Conservation (phyloP, 2,888 invertebrate species). For the Ryuthela nishihirai region DNA sequence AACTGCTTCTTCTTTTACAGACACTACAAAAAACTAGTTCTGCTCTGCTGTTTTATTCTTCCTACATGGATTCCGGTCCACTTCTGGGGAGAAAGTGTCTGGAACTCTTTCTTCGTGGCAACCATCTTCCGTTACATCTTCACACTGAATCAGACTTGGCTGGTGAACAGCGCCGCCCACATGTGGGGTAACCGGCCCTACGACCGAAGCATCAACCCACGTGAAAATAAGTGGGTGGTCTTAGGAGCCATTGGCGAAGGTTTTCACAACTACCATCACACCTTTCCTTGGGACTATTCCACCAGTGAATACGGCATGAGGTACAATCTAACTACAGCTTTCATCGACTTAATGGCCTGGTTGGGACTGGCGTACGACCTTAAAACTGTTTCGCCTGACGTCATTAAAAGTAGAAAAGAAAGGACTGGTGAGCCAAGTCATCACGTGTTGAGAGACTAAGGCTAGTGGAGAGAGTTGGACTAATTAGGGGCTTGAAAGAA, state of each 20-base stretch:
- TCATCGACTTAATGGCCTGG: conserved; percentile 50
- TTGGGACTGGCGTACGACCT: conserved; percentile 50
- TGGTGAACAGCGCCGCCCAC: conserved; percentile 93
- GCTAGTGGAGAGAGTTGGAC: too few species aligned
- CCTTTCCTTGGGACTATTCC: conserved; percentile 53
- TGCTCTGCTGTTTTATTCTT: conserved; percentile 53
- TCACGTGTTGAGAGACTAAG: too few species aligned
- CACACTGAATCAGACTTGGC: conserved; percentile 85
- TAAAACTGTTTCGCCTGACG: conserved; percentile 46
- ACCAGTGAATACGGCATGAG: conserved; percentile 52
- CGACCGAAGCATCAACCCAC: conserved; percentile 64
- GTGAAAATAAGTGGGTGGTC: conserved; percentile 49
- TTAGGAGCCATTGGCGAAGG: conserved; percentile 48
- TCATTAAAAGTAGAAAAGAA: conserved; percentile 46
- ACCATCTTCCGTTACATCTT: conserved; percentile 73
- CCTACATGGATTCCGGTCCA: conserved; percentile 74
- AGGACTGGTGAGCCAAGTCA: conserved; percentile 56
- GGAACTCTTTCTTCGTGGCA: conserved; percentile 76
- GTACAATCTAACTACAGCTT: conserved; percentile 51
- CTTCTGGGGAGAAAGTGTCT: conserved; percentile 75
- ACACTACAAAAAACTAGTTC: conserved; percentile 51
- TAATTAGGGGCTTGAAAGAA: too few species aligned
- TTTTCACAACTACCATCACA: conserved; percentile 52
- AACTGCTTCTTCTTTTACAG: conserved; percentile 40
- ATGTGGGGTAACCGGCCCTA: conserved; percentile 90